A percentile compares a stretch with the other conserved stretches of the same genome.
Conservation (phyloP, 2,797 vertebrate genomes). For the Lepus townsendii region DNA sequence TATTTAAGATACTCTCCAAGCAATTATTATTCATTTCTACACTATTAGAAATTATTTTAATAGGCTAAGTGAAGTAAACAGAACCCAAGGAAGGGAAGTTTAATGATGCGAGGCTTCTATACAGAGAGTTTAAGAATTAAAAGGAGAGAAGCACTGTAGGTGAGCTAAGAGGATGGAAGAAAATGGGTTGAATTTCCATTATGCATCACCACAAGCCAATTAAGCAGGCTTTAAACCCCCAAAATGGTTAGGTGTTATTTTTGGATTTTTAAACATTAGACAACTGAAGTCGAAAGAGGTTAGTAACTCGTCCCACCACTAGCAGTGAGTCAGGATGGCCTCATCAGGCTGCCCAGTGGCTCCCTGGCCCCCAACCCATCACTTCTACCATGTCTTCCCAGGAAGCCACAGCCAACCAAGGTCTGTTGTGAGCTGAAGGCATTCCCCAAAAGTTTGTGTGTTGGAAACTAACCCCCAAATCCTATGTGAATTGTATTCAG, state of each 20-base stretch:
- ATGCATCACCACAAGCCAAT: not conserved
- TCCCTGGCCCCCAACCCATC: not conserved
- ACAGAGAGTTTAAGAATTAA: constrained; percentile 2
- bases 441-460: no score
- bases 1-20: constrained; percentile 3
- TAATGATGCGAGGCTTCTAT: not conserved
- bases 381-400: not conserved
- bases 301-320: not conserved
- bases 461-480: no score
- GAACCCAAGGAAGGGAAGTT: not conserved
- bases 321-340: not conserved
- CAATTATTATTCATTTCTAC: not conserved
- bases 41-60: not conserved
- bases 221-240: not conserved
- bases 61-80: not conserved
- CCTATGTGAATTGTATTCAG: no score
- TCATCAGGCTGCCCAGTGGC: not conserved
- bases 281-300: constrained; percentile 22
- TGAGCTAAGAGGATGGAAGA: not conserved
- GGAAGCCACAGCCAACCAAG: not conserved
- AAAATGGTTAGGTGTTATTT: not conserved
- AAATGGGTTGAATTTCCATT: not conserved
- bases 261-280: constrained; percentile 48
- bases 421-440: no score
- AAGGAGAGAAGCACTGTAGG: not conserved